Conservation (phyloP, 2,113 vertebrate species). For the rat (Rattus norvegicus) region DNA sequence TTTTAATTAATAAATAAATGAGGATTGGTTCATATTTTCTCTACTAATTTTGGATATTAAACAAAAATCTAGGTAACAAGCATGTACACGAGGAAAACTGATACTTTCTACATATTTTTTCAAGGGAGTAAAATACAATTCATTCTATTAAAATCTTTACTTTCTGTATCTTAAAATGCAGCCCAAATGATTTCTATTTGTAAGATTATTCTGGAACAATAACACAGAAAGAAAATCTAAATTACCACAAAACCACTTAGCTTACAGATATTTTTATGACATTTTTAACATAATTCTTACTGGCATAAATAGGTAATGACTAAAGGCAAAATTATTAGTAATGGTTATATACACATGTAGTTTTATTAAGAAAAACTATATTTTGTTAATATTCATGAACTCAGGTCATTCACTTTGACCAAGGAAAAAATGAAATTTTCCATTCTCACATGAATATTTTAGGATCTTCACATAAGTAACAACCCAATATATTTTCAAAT, state of each 20-base stretch:
- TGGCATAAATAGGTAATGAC: constrained; percentile 27
- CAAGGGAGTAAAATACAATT: neutral
- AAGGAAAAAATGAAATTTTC: constrained; percentile 46
- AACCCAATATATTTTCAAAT: constrained; percentile 59
- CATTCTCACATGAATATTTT: constrained; percentile 36
- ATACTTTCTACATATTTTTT: constrained; percentile 43
- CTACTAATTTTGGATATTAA: constrained; percentile 50
- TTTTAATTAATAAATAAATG: constrained; percentile 54
- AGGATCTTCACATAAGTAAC: constrained; percentile 47
- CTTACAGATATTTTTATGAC: neutral
- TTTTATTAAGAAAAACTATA: constrained; percentile 62
- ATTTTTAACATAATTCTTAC: constrained; percentile 3
- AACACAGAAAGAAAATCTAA: neutral
- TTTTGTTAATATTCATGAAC: constrained; percentile 37
- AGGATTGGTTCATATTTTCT: constrained; percentile 9
- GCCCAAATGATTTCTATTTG: constrained; percentile 44
- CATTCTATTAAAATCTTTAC: constrained; percentile 53
- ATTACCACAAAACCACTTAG: neutral
- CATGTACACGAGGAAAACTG: constrained; percentile 19
- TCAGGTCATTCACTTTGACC: constrained; percentile 54
- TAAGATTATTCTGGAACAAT: constrained; percentile 21
- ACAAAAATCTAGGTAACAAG: constrained; percentile 48
- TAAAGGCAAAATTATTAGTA: constrained; percentile 62
- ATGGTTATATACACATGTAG: neutral
- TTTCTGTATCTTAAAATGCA: constrained; percentile 49